These are phyloP conservation scores for Drosophila fuyamai DNA, from an alignment of 1,140 invertebrate genomes.

Conservation along the genomic window DNA sequence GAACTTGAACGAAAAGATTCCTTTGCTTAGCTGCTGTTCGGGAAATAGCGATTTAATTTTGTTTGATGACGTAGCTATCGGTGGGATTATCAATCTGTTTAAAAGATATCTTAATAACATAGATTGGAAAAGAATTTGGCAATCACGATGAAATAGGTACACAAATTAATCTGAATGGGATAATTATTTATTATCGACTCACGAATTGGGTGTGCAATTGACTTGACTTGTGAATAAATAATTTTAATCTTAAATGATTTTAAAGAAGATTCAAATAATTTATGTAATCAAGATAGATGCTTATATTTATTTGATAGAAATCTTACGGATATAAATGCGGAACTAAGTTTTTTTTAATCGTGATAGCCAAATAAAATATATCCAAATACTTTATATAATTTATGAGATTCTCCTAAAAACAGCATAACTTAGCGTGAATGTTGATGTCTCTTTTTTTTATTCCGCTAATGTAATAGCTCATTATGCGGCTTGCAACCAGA, in stretches of 20 bases:
- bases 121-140: constrained; percentile 22
- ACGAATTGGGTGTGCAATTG: too few species aligned
- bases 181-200: too few species aligned
- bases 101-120: constrained; percentile 26
- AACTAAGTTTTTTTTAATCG: too few species aligned
- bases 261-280: too few species aligned
- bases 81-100: constrained; percentile 42
- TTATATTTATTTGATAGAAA: too few species aligned
- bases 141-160: background rate
- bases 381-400: background rate
- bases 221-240: too few species aligned
- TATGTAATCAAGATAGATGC: too few species aligned
- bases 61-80: constrained; percentile 40
- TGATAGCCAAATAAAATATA: too few species aligned
- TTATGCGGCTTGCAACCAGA: background rate
- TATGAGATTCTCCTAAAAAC: constrained; percentile 1
- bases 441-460: constrained; percentile 7
- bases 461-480: background rate
- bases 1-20: constrained; percentile 63
- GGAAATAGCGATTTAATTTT: constrained; percentile 29
- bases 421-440: background rate
- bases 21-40: background rate
- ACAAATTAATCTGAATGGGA: background rate
- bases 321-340: too few species aligned
- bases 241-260: too few species aligned